These are phyloP conservation scores for Rhysida immarginata DNA, from an alignment of 1,140 invertebrate genomes.

Conservation along the genomic window DNA sequence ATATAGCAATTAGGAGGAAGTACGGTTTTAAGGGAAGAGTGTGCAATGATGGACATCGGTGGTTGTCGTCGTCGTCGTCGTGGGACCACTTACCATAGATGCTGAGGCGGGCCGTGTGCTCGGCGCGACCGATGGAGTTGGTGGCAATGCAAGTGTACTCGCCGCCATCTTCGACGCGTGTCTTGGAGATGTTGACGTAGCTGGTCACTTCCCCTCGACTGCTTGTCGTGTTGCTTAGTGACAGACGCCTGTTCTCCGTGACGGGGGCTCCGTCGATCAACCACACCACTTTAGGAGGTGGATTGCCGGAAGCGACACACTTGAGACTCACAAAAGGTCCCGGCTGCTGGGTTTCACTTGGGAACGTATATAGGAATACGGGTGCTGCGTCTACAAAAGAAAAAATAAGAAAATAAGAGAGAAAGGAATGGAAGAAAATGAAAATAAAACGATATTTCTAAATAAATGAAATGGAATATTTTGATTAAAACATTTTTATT, in stretches of 20 bases:
- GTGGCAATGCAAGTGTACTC: slow-evolving; percentile 26
- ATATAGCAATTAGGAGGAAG: too few species aligned
- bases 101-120: slow-evolving; percentile 20
- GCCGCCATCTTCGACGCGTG: slow-evolving; percentile 67
- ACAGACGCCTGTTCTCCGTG: slow-evolving; percentile 18
- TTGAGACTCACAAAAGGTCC: slow-evolving; percentile 70
- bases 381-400: slow-evolving; percentile 56
- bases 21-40: too few species aligned
- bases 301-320: slow-evolving; percentile 70
- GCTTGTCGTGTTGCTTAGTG: slow-evolving; percentile 34
- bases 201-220: slow-evolving; percentile 21
- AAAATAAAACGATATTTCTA: too few species aligned
- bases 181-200: slow-evolving; percentile 55
- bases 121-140: slow-evolving; percentile 22
- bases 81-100: slow-evolving; percentile 24
- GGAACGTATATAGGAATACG: slow-evolving; percentile 62
- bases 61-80: too few species aligned
- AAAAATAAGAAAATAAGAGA: too few species aligned
- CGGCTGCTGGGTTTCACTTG: slow-evolving; percentile 64
- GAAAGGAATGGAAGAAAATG: too few species aligned
- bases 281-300: slow-evolving; percentile 41
- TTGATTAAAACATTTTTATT: too few species aligned
- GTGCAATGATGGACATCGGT: too few species aligned
- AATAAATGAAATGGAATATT: too few species aligned
- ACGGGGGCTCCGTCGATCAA: slow-evolving; percentile 29